These are phyloP conservation scores for Sula dactylatra DNA, from an alignment of 2,113 vertebrate species.

Conservation along the genomic window DNA sequence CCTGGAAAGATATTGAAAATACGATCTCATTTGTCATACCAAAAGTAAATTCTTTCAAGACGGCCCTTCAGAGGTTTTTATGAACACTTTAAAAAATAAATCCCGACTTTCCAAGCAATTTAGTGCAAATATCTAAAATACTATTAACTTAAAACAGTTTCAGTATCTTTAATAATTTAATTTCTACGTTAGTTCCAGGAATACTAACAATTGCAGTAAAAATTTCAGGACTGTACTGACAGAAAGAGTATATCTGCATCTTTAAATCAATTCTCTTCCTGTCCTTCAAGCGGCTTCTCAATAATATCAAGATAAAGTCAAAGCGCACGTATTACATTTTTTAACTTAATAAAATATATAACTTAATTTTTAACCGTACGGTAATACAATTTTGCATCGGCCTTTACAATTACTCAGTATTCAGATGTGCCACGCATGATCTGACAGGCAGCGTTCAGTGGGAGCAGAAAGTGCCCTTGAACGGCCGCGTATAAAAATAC, in stretches of 20 bases:
- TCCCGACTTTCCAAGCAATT: not conserved
- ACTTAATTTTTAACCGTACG: not conserved
- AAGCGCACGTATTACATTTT: not conserved
- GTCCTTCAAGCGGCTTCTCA: not conserved
- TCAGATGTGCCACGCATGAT: not conserved
- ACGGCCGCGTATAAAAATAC: slow-evolving; percentile 63
- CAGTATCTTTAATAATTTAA: not conserved
- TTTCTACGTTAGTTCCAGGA: not conserved
- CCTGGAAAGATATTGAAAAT: not conserved
- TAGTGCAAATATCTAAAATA: not conserved
- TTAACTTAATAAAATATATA: not conserved
- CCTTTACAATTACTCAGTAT: not conserved
- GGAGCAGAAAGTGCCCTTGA: slow-evolving; percentile 69
- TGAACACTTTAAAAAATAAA: not conserved
- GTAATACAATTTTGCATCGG: not conserved
- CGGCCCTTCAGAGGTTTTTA: not conserved
- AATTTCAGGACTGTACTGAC: not conserved
- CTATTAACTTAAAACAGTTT: not conserved
- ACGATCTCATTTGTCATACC: not conserved
- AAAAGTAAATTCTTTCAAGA: not conserved
- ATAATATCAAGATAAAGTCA: not conserved
- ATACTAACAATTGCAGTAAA: not conserved
- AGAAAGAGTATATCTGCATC: not conserved
- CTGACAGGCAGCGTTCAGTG: slow-evolving; percentile 18
- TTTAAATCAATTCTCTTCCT: slow-evolving; percentile 11